Percentiles rank a stretch among this genome's conserved stretches.
Conservation (phyloP, 2,113 vertebrate species). For the Bambusicola thoracicus region DNA sequence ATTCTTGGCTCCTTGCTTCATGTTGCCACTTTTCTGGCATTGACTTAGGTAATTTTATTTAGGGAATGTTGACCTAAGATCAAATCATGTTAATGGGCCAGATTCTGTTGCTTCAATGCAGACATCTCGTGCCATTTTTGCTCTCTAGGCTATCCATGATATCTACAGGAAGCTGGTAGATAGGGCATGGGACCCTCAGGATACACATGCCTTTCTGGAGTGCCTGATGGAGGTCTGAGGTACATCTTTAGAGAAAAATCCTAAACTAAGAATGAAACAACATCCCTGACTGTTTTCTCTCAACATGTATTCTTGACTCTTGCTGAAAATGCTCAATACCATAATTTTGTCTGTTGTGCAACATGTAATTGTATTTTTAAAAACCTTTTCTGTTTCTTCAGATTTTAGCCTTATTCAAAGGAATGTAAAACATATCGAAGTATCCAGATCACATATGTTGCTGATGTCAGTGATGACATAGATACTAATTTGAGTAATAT, state of each 20-base stretch:
- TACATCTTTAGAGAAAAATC: neutral
- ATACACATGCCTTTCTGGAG: slow-evolving; percentile 37
- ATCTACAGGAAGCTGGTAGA: neutral
- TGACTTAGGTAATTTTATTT: slow-evolving; percentile 11
- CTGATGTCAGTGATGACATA: neutral
- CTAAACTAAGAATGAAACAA: neutral
- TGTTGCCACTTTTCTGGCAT: slow-evolving; percentile 6
- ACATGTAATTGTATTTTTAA: neutral
- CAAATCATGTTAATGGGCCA: neutral
- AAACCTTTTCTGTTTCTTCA: neutral
- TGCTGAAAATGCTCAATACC: neutral
- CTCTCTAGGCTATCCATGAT: neutral
- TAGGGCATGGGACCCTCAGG: neutral
- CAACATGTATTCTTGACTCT: neutral
- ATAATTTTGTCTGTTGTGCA: neutral
- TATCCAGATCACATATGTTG: neutral
- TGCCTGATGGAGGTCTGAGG: neutral
- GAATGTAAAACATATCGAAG: neutral
- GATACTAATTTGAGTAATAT: neutral
- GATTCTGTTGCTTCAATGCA: neutral
- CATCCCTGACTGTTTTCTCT: fast-evolving
- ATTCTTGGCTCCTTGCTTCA: neutral
- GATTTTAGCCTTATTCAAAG: neutral
- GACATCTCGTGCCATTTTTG: neutral
- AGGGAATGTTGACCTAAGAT: slow-evolving; percentile 28